These are phyloP conservation scores for Campylomormyrus numenius DNA, from an alignment of 2,113 vertebrate genomes.

Conservation along the genomic window DNA sequence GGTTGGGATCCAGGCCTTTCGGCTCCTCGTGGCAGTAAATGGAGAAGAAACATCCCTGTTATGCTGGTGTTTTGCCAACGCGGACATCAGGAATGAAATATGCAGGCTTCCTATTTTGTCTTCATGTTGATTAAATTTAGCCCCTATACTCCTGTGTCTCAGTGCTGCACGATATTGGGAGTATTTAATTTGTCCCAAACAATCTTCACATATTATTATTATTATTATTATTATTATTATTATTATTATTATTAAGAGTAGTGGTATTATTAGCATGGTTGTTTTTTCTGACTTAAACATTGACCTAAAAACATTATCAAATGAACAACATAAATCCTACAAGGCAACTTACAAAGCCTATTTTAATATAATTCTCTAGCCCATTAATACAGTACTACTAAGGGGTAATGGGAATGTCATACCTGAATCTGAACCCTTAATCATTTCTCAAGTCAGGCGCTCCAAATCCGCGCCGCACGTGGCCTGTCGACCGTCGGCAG, in stretches of 20 bases:
- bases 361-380: neutral
- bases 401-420: constrained; percentile 1
- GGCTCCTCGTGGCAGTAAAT: neutral
- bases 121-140: neutral
- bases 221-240: neutral
- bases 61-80: neutral
- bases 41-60: neutral
- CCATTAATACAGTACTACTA: neutral
- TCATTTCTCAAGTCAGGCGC: neutral
- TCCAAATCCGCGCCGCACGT: neutral
- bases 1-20: neutral
- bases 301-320: neutral
- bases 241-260: neutral
- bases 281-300: neutral
- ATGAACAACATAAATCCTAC: neutral
- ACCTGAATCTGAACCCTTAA: constrained; percentile 5
- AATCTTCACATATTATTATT: neutral
- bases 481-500: neutral
- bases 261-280: neutral
- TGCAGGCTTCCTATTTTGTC: neutral
- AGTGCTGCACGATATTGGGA: neutral
- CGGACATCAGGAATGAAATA: neutral
- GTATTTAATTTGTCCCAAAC: neutral
- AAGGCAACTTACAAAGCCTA: neutral
- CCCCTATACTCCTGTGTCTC: neutral